Conservation (phyloP, 2,888 invertebrate species). For the Macrosoma leucophasiata region DNA sequence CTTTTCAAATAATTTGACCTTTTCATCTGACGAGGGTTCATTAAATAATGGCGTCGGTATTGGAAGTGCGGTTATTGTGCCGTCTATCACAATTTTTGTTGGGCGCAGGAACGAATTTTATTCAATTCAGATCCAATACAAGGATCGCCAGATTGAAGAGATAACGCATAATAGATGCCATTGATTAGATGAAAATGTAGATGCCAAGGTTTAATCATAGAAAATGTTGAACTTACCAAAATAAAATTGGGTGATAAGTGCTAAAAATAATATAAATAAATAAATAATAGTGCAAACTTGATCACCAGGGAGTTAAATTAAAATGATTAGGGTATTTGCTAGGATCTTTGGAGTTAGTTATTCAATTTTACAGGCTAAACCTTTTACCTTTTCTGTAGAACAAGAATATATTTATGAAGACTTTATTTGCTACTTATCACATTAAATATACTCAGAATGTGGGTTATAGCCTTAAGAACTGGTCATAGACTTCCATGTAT, state of each 20-base stretch:
- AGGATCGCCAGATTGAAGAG: constrained; percentile 16
- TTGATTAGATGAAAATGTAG: constrained; percentile 2
- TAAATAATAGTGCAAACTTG: too few species aligned
- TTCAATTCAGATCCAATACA: constrained; percentile 32
- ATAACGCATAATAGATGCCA: constrained; percentile 6
- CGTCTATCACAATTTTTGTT: constrained; percentile 68
- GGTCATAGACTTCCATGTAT: constrained; percentile 19
- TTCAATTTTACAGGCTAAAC: too few species aligned
- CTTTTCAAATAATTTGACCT: constrained; percentile 76
- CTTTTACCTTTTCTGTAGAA: too few species aligned
- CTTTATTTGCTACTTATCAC: too few species aligned
- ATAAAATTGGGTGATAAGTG: too few species aligned
- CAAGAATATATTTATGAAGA: too few species aligned
- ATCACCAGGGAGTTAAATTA: too few species aligned
- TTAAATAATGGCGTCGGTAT: constrained; percentile 71
- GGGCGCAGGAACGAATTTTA: constrained; percentile 48
- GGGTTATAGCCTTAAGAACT: constrained; percentile 23
- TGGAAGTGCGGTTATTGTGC: constrained; percentile 69
- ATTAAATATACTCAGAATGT: too few species aligned
- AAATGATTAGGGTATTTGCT: too few species aligned
- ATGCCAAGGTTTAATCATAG: not conserved
- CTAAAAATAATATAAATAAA: too few species aligned
- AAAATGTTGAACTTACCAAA: not conserved
- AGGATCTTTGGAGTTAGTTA: too few species aligned
- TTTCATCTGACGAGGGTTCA: constrained; percentile 74